Evolutionary conservation across 2,888 invertebrate species (phyloP), one percentile per base, ranked within the genome.

Genomic region (Galeopsomyia nigrocyanea): DNA sequence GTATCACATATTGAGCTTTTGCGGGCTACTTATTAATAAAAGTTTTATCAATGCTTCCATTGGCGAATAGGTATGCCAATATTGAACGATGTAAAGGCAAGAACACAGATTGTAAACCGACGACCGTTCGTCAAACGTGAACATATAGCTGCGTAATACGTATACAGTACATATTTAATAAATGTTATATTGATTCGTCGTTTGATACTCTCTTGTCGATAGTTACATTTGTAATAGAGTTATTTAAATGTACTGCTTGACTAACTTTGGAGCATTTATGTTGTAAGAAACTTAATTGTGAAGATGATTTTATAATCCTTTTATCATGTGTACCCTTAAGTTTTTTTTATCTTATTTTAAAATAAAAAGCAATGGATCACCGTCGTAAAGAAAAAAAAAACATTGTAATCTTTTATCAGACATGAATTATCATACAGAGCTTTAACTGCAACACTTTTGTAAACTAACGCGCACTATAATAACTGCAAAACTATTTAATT

Each of bases 11-110:
- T 69, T 70, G 51, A 47, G 53, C 64, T 66, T 67, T 60, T 5
- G 13, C 61, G 14, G 31, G 50, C 62, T 63, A 58, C 46, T 57
- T 56, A 47, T 55, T 49, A 57, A 68, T n/a, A 50, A 63, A 58
- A 46, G 50, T 49, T 19, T 63, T 49, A 71, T 71, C 22, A 7
- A 81, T 83, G 81, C 82, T 83, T 83, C 83, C 82, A 82, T 81
- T 80, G 81, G 81, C 79, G 77, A 77, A 72, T 19, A 61, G 39
- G 78, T 78, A 78, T 77, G 78, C 80, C 82, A 58, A 80, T 77
- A 55, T 56, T 19, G 55, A 66, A 78, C 79, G 80, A 78, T 76
- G 69, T 69, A 57, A 73, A 75, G 53, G 26, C 64, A 78, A 76
- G 63, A 66, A 78, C 68, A 78, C 77, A 39, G 39, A 79, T 78